Base-by-base conservation (phyloP, 1,140 invertebrate genomes). In the Trachymyrmex septentrionalis region DNA sequence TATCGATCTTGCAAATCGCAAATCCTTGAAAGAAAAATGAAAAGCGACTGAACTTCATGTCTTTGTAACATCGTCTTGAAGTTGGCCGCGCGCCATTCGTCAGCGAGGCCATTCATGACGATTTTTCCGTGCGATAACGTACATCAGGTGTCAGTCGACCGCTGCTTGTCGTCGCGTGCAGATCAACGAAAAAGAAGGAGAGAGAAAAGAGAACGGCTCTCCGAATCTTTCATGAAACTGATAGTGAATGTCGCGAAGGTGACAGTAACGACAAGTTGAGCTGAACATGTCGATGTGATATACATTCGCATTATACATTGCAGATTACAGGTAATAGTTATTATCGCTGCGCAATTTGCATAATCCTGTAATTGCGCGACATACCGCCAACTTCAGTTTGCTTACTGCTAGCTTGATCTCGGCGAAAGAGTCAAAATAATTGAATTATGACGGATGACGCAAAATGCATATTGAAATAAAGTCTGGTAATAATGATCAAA, bases 81-180 rank as follows among this genome's bases (percentile, higher is more conserved):
- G 67, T 73, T 21, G 3, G 64, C 27, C 24, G 21, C 80, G 21
- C 53, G 57, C 38, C 67, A 44, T 57, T 50, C 14, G 67, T 82
- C 53, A 27, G 78, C 66, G 24, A 66, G 48, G 38, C 38, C 38
- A 44, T 44, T 44, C 14, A 19, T n/a, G 30, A 24, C 38, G 24
- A 80, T 69, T 81, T 69, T 81, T 67, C 48, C 64, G 64, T 38
- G 69, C 69, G 69, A 84, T 84, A 84, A 75, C 30, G 57, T 69
- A 59, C 80, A 55, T 84, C 80, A 84, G 80, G 69, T 84, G 80
- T 84, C 69, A 84, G 80, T 84, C 69, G 38, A 14, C 24, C 6
- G n/a, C 38, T 53, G 80, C 24, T 75, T 75, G 69, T 73, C 80
- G 69, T 84, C 38, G 44, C 57, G 80, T 19, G 38, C 16, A 69